phyloP scores from a whole-genome alignment of 2,113 vertebrate genomes.

The Peucedramus taeniatus region DNA sequence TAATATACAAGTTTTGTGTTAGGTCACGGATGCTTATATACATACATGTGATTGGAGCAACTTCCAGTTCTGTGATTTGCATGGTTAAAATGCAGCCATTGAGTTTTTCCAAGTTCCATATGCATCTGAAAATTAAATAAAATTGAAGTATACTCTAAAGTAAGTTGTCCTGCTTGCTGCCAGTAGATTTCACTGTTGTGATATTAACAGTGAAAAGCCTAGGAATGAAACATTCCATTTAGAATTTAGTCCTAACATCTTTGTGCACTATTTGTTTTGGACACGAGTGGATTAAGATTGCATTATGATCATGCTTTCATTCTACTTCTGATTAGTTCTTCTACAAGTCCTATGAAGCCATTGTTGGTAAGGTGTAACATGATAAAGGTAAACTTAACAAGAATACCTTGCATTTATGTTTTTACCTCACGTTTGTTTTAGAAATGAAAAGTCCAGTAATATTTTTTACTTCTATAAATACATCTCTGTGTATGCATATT shows the following conservation, averaged over 20 bases:
- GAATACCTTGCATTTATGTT: not conserved
- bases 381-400: not conserved
- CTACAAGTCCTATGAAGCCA: not conserved
- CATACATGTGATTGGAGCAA: not conserved
- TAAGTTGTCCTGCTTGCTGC: not conserved
- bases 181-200: not conserved
- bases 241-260: not conserved
- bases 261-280: not conserved
- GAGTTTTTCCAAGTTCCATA: not conserved
- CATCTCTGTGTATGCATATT: not conserved
- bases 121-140: not conserved
- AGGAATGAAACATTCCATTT: not conserved
- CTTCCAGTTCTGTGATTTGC: not conserved
- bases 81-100: not conserved
- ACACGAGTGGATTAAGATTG: not conserved
- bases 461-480: not conserved
- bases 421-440: not conserved
- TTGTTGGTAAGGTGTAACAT: not conserved
- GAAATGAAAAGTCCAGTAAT: not conserved
- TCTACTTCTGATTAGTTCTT: not conserved
- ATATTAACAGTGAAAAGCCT: not conserved
- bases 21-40: not conserved
- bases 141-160: not conserved
- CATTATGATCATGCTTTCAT: not conserved
- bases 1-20: not conserved